These are phyloP conservation scores for Typhlichthys subterraneus DNA, from an alignment of 2,797 vertebrate species.

Conservation along the genomic window DNA sequence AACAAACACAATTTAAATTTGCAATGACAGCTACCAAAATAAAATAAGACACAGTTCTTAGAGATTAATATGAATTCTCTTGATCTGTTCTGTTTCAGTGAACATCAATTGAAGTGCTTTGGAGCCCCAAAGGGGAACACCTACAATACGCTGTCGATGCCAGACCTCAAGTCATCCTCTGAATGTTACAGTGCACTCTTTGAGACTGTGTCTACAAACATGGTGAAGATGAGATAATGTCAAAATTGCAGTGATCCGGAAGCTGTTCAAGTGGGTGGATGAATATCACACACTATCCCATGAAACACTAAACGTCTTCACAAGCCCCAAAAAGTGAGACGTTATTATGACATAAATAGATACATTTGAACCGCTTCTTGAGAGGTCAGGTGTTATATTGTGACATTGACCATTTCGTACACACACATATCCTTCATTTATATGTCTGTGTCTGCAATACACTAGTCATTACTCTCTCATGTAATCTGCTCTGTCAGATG, in stretches of 20 bases:
- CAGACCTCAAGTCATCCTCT: too few species aligned
- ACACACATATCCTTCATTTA: background rate
- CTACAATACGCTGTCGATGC: too few species aligned
- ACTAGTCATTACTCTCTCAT: conserved; percentile 5
- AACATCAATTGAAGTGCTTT: too few species aligned
- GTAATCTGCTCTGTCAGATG: conserved; percentile 16
- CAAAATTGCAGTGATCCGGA: conserved; percentile 13
- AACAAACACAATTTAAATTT: too few species aligned
- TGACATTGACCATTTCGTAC: background rate
- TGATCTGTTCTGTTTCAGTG: too few species aligned
- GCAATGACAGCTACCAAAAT: too few species aligned
- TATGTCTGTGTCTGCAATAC: conserved; percentile 15
- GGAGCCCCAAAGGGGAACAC: too few species aligned
- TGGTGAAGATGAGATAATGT: conserved; percentile 20
- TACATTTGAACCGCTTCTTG: conserved; percentile 17
- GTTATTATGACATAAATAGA: background rate
- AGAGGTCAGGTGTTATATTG: conserved; percentile 23
- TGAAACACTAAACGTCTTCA: conserved; percentile 19
- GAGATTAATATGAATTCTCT: too few species aligned
- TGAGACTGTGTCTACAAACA: background rate
- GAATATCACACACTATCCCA: conserved; percentile 17
- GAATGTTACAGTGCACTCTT: too few species aligned
- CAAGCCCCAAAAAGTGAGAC: conserved; percentile 19
- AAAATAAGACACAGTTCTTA: too few species aligned
- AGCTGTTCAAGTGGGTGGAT: conserved; percentile 19